Percentiles rank a stretch among this genome's conserved stretches.
Conservation (phyloP, 2,888 invertebrate species). For the Helicoverpa assulta region DNA sequence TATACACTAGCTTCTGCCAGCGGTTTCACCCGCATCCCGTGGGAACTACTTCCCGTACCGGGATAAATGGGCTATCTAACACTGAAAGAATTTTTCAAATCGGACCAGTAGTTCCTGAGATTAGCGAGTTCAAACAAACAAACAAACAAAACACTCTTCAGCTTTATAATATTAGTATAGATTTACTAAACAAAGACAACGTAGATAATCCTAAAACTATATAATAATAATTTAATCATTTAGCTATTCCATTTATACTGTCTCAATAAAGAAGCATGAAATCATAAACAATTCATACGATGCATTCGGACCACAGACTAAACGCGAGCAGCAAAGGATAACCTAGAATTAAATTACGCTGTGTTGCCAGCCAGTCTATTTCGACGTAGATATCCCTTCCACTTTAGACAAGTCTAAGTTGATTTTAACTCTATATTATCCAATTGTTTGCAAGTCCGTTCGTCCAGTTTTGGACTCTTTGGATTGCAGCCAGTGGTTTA, state of each 20-base stretch:
- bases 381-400: slow-evolving; percentile 6
- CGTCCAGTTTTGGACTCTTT: slow-evolving; percentile 29
- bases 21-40: too few relatives aligned
- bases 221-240: slow-evolving; percentile 2
- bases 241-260: not conserved
- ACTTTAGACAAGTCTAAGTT: slow-evolving; percentile 21
- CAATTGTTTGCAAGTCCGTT: slow-evolving; percentile 41
- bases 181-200: too few relatives aligned
- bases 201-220: not conserved
- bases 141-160: too few relatives aligned
- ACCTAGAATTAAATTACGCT: slow-evolving; percentile 24
- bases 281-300: slow-evolving; percentile 22
- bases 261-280: slow-evolving; percentile 1
- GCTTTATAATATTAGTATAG: too few relatives aligned
- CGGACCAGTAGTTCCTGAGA: too few relatives aligned
- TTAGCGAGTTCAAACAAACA: too few relatives aligned
- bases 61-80: too few relatives aligned
- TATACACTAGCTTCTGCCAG: too few relatives aligned
- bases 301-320: not conserved
- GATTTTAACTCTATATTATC: slow-evolving; percentile 35
- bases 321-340: not conserved
- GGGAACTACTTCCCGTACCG: too few relatives aligned
- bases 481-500: slow-evolving; percentile 44
- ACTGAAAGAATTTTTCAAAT: too few relatives aligned
- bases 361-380: slow-evolving; percentile 1